phyloP scores from a whole-genome alignment of 2,888 invertebrate species.

The Tyria jacobaeae region DNA sequence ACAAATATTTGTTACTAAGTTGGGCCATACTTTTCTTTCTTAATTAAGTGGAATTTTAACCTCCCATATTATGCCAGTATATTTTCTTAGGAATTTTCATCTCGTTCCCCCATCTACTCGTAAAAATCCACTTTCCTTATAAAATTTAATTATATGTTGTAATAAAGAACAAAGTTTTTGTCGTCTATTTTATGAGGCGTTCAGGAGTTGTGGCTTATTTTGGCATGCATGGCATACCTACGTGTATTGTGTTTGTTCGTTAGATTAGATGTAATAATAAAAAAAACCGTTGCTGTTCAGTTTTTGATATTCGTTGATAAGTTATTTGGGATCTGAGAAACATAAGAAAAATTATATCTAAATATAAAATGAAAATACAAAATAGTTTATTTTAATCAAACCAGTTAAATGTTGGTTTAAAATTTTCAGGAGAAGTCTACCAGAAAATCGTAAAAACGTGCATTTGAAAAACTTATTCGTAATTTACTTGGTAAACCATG shows the following conservation, averaged over 20 bases:
- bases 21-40: constrained; percentile 7
- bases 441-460: no score
- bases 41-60: constrained; percentile 18
- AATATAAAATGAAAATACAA: no score
- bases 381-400: no score
- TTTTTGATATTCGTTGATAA: no score
- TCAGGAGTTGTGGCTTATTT: neutral
- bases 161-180: constrained; percentile 26
- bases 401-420: no score
- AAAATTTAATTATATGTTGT: constrained; percentile 46
- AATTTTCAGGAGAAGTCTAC: no score
- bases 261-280: no score
- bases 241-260: neutral
- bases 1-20: neutral
- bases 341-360: no score
- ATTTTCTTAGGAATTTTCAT: constrained; percentile 40
- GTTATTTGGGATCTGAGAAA: no score
- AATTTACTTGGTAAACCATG: no score
- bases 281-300: no score
- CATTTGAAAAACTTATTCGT: no score
- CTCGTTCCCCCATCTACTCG: constrained; percentile 16
- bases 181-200: constrained; percentile 12
- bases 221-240: neutral
- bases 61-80: constrained; percentile 17
- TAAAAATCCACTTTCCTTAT: constrained; percentile 40